phyloP scores from a whole-genome alignment of 2,113 vertebrate genomes.

The Sapajus apella region DNA sequence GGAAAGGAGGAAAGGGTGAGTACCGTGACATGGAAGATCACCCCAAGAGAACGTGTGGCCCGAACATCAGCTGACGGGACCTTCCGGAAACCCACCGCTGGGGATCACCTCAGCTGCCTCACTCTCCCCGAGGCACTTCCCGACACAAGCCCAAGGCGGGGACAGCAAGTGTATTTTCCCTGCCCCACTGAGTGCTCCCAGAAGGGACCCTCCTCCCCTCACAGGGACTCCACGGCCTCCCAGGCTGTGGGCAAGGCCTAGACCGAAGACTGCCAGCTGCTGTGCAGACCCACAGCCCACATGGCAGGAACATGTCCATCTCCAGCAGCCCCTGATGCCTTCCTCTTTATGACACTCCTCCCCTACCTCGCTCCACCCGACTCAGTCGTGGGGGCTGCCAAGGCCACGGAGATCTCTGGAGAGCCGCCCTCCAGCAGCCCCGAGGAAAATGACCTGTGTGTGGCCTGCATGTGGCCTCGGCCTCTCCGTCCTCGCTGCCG shows the following conservation, averaged over 20 bases:
- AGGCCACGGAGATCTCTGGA: background rate
- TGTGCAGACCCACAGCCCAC: too few relatives aligned
- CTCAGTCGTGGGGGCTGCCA: accelerated
- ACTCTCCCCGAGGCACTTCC: too few relatives aligned
- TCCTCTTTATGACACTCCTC: too few relatives aligned
- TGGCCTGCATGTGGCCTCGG: background rate
- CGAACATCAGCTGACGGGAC: background rate
- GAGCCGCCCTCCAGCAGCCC: too few relatives aligned
- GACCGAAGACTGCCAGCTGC: too few relatives aligned
- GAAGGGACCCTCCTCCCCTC: too few relatives aligned
- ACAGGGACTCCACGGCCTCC: too few relatives aligned
- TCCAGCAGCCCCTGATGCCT: background rate
- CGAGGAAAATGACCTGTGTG: accelerated
- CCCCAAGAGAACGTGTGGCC: background rate
- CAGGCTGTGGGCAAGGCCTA: background rate
- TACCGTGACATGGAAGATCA: background rate
- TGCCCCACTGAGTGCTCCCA: background rate
- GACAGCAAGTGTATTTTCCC: background rate
- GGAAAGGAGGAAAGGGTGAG: background rate
- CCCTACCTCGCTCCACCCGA: background rate
- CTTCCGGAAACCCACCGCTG: accelerated
- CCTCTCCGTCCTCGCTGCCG: accelerated
- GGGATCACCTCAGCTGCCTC: background rate
- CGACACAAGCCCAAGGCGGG: background rate
- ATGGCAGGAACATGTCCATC: accelerated